Conservation (phyloP, 2,797 vertebrate species). For the Sternarchorhynchus goeldii region DNA sequence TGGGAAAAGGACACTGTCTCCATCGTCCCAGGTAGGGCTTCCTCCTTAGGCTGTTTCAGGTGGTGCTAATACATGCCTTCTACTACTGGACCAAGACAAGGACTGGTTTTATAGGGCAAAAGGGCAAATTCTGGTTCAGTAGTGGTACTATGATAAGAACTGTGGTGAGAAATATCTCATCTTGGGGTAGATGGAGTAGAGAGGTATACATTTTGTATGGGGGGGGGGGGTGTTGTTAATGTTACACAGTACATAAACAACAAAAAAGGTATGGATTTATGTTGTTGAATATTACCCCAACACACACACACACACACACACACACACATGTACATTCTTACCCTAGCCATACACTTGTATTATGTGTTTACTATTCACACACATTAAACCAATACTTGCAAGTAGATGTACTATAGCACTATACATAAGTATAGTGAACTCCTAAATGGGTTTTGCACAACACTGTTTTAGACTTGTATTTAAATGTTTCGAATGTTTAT, state of each 20-base stretch:
- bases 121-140: background rate
- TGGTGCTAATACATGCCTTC: background rate
- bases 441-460: background rate
- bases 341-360: background rate
- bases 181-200: background rate
- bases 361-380: background rate
- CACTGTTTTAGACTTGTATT: conserved; percentile 22
- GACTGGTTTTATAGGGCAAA: background rate
- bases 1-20: conserved; percentile 99
- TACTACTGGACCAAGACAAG: background rate
- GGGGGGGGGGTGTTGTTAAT: background rate
- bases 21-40: conserved; percentile 89
- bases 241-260: background rate
- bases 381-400: background rate
- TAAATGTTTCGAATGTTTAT: conserved; percentile 5
- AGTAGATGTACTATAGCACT: background rate
- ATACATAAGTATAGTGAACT: background rate
- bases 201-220: background rate
- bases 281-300: background rate
- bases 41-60: background rate
- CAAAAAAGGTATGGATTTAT: background rate
- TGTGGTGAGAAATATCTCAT: background rate
- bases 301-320: background rate
- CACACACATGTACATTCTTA: background rate
- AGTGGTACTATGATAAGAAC: background rate